Evolutionary conservation across 2,888 invertebrate species (phyloP).

Genomic region (Sinodicranocentrus sp.): DNA sequence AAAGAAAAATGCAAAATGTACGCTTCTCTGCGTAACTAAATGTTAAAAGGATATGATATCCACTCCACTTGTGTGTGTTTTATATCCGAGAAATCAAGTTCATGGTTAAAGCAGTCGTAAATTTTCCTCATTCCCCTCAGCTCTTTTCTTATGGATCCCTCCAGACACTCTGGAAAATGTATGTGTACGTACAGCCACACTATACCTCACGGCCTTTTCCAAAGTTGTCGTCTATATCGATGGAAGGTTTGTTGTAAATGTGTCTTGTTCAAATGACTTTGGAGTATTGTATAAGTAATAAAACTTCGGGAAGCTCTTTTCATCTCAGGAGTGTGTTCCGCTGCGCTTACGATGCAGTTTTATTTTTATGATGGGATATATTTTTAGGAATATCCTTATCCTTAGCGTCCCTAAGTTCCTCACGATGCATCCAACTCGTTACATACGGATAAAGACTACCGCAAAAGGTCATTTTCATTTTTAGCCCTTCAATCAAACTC

Average conservation of each 20-base stretch:
- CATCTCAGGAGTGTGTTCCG: conserved; percentile 34
- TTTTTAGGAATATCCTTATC: no score
- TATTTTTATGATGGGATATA: no score
- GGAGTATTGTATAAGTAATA: conserved; percentile 4
- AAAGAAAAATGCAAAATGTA: no score
- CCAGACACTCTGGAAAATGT: neutral
- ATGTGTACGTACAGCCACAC: no score
- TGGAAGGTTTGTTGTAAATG: neutral
- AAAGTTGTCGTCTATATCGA: neutral
- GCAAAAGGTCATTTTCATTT: conserved; percentile 47
- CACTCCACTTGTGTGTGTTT: neutral
- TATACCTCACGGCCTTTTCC: neutral
- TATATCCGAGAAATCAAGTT: conserved; percentile 66
- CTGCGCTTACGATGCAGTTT: conserved; percentile 61
- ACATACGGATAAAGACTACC: neutral
- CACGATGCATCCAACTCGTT: neutral
- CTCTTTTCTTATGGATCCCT: conserved; percentile 23
- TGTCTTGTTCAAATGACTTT: conserved; percentile 20
- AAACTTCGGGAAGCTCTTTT: neutral
- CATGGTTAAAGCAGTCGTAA: conserved; percentile 64
- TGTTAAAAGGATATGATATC: conserved; percentile 8
- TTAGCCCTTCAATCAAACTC: conserved; percentile 17
- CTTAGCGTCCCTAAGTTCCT: neutral
- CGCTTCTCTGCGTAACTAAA: no score
- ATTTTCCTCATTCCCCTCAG: conserved; percentile 41